A percentile compares a stretch with the other conserved stretches of the same genome.
Evolutionary conservation across 2,888 invertebrate genomes (phyloP).

Genomic region (Gisinianus flammeolus): DNA sequence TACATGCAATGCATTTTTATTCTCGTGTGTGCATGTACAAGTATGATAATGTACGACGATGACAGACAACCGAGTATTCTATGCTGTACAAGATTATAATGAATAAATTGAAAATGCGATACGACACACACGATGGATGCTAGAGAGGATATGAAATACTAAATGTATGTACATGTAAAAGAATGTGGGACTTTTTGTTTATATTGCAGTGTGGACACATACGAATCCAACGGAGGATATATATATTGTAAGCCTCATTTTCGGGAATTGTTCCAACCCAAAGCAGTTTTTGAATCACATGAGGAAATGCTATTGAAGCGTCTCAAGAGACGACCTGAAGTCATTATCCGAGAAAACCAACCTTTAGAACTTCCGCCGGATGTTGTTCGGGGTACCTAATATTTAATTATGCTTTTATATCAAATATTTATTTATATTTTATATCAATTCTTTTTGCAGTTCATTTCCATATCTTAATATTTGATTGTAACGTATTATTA

Average conservation of each 20-base stretch:
- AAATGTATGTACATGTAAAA: neutral
- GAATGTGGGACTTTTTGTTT: conserved; percentile 56
- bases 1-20: too few relatives aligned
- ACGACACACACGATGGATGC: too few relatives aligned
- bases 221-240: conserved; percentile 87
- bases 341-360: conserved; percentile 90
- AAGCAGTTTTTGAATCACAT: conserved; percentile 76
- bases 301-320: conserved; percentile 56
- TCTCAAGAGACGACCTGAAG: conserved; percentile 71
- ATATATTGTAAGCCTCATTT: conserved; percentile 94
- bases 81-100: too few relatives aligned
- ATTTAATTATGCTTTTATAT: neutral
- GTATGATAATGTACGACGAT: too few relatives aligned
- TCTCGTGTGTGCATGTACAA: too few relatives aligned
- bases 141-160: too few relatives aligned
- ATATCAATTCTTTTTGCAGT: neutral
- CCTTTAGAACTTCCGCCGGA: conserved; percentile 88
- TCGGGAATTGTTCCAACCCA: conserved; percentile 83
- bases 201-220: conserved; percentile 89
- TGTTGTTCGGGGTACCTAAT: conserved; percentile 79
- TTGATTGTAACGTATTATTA: neutral
- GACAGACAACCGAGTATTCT: too few relatives aligned
- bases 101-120: too few relatives aligned
- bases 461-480: too few relatives aligned
- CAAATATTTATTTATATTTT: neutral